Evolutionary conservation across 2,113 vertebrate genomes (phyloP).

Genomic region (Oreochromis aureus): DNA sequence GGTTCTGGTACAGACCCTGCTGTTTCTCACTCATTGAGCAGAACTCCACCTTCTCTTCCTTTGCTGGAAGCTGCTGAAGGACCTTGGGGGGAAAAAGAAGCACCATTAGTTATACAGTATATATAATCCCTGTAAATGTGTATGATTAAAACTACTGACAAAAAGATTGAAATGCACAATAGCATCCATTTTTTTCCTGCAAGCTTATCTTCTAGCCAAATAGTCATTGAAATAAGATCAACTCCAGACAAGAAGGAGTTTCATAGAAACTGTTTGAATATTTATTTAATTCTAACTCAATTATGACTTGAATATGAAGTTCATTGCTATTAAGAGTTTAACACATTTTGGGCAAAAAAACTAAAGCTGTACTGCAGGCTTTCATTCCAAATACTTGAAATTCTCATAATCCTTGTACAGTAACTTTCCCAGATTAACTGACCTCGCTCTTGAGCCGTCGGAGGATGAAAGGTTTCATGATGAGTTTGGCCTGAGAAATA

Average conservation of each 20-base stretch:
- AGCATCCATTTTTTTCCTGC: not conserved
- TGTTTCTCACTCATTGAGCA: constrained; percentile 92
- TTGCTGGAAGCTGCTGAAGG: constrained; percentile 88
- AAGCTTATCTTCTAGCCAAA: not conserved
- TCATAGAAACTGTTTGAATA: not conserved
- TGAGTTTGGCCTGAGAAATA: constrained; percentile 91
- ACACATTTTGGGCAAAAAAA: not conserved
- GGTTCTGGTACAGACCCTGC: constrained; percentile 77
- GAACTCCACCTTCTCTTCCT: constrained; percentile 80
- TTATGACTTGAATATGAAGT: not conserved
- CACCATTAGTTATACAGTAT: not conserved
- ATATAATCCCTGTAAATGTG: not conserved
- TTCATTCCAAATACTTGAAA: not conserved
- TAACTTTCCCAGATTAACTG: not conserved
- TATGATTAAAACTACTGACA: not conserved
- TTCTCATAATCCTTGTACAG: not conserved
- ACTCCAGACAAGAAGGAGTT: not conserved
- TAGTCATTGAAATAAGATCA: not conserved
- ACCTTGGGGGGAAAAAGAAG: constrained; percentile 69
- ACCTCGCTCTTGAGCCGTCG: constrained; percentile 93
- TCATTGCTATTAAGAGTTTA: not conserved
- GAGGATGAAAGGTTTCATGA: constrained; percentile 97
- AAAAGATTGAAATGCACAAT: not conserved
- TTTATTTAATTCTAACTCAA: not conserved
- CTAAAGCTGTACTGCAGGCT: not conserved